Evolutionary conservation across 2,797 vertebrate genomes (phyloP).

Genomic region (Bradypodion ventrale): DNA sequence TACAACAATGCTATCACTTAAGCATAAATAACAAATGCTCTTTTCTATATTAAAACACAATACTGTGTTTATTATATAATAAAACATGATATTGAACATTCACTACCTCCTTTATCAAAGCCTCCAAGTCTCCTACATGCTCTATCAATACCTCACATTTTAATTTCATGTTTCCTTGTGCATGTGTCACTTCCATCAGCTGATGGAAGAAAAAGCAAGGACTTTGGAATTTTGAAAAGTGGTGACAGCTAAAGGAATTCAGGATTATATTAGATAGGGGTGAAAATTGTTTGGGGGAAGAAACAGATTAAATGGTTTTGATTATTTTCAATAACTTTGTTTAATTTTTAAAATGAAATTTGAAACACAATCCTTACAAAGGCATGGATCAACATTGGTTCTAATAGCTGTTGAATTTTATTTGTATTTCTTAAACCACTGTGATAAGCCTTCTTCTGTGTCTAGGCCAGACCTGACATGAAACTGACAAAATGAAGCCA

Average conservation of each 20-base stretch:
- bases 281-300: not conserved
- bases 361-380: not conserved
- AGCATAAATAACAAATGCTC: conserved; percentile 30
- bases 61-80: too few species aligned
- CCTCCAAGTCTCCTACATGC: conserved; percentile 62
- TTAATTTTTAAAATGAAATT: not conserved
- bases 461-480: too few species aligned
- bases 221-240: not conserved
- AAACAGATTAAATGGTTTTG: not conserved
- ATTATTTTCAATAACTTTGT: not conserved
- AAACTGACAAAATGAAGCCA: too few species aligned
- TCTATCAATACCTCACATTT: conserved; percentile 50
- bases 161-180: conserved; percentile 45
- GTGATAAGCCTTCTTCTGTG: too few species aligned
- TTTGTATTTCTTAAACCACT: not conserved
- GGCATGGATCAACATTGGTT: not conserved
- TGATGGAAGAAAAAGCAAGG: conserved; percentile 3
- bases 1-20: conserved; percentile 69
- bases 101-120: conserved; percentile 62
- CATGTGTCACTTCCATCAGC: conserved; percentile 21
- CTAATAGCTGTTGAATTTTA: not conserved
- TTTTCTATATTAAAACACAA: not conserved
- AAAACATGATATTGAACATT: not conserved
- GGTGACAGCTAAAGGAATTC: not conserved
- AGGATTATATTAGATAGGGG: not conserved